Conservation (phyloP, 2,888 invertebrate species). For the Tryphoninae sp. region DNA sequence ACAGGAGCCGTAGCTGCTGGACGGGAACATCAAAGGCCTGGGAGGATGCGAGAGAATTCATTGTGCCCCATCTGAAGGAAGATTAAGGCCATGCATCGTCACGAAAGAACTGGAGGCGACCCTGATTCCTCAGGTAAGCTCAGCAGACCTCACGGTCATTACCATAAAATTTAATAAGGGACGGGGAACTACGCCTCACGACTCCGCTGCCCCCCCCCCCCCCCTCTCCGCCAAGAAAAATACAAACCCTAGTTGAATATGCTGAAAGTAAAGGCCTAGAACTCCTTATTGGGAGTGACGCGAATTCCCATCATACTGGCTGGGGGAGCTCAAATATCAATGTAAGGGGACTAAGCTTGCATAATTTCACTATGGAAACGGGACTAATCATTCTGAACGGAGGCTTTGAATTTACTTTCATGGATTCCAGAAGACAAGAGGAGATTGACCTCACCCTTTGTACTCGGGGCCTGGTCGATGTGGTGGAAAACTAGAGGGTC, state of each 20-base stretch:
- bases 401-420: conserved; percentile 51
- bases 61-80: not conserved
- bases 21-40: conserved; percentile 1
- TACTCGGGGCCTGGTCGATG: not conserved
- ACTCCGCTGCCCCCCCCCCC: not conserved
- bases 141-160: not conserved
- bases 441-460: conserved; percentile 33
- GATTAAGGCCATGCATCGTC: not conserved
- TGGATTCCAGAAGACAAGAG: conserved; percentile 41
- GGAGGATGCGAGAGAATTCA: conserved; percentile 6
- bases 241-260: conserved; percentile 29
- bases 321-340: too few species aligned
- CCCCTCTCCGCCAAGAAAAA: not conserved
- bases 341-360: too few species aligned
- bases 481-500: conserved; percentile 30
- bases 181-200: conserved; percentile 3
- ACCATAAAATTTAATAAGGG: not conserved
- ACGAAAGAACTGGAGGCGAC: not conserved
- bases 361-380: too few species aligned
- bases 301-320: too few species aligned
- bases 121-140: not conserved
- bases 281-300: conserved; percentile 40
- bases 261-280: conserved; percentile 16
- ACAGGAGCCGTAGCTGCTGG: not conserved
- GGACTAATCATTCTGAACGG: conserved; percentile 41